Evolutionary conservation across 2,113 vertebrate species (phyloP), one percentile per base, ranked within the genome.

Genomic region (Percopsis transmontana): DNA sequence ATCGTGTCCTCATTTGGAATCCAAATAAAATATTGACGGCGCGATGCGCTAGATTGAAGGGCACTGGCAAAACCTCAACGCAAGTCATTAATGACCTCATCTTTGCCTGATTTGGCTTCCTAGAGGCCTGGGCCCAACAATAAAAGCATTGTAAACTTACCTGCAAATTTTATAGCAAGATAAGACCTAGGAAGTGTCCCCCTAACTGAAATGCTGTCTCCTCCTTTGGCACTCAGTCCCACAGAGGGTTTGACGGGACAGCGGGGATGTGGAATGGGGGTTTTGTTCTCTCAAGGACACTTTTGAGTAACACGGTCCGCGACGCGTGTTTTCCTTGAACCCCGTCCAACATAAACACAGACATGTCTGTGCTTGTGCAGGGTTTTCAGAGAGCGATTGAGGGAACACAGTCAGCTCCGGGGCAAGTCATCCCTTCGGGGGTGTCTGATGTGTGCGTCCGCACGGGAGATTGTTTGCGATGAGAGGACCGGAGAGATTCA

Each of bases 341-440:
- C 60, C 27, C 56, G 56, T 81, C 85, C 85, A 88, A 75, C 53
- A 16, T 83, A 83, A 90, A 87, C 81, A 84, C 24, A 7, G 59
- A 74, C 88, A 44, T 77, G 82, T 78, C 85, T 45, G 61, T 52
- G 68, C 89, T 64, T 64, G 27, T 33, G 87, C 74, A 61, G 16
- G 27, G 11, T 57, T 55, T 61, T 66, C 4, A 1, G 48, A 14
- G 50, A 53, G 56, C 61, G 33, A 67, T 67, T 79, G 59, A 73
- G 77, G 63, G 38, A 50, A 51, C 13, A 39, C 54, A 72, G 18
- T 72, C 51, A 41, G 68, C 74, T 71, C 10, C 7, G 24, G 63
- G 77, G 70, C 58, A 72, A 80, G 66, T 68, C 74, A 85, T 85
- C 85, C 81, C 42, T 80, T 80, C 79, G 85, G 62, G 66, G 66